Base-by-base conservation (phyloP, 2,888 invertebrate genomes). In the Andrena bicolor region DNA sequence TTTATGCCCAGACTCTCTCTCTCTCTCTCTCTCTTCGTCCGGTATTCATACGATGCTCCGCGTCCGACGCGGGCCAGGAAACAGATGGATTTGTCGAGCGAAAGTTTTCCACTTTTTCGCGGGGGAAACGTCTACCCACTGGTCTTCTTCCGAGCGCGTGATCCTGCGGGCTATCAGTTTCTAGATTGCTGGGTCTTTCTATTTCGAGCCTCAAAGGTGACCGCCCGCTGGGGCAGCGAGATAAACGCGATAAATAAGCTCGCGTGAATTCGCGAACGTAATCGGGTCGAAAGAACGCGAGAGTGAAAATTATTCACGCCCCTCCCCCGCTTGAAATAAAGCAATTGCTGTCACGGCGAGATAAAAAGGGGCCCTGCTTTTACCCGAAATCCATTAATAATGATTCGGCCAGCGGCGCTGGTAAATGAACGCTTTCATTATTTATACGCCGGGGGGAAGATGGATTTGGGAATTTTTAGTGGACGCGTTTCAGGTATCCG, bases 371-470 rank as follows among this genome's bases (percentile, higher is more conserved):
- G 35, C 64, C 1, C n/a, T 51, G 64, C 79, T 79, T 79, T 79
- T 79, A 70, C 56, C 48, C 58, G 60, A 70, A 70, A 51, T 70
- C 77, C 79, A 80, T 80, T 80, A 77, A 76, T 76, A 76, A 76
- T 60, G 79, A 76, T 51, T 60, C 64, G 69, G 20, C 26, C 6
- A 41, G 41, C 41, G 41, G 35, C 35, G 23, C 23, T 23, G 70
- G 77, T 70, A 76, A 80, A 77, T 51, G 77, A 76, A 76, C 79
- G 26, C 77, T 48, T 77, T 80, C 65, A 80, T 77, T 80, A 80
- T 77, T 80, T 76, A 80, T 69, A 65, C 69, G 7, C 28, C 30
- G 7, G 2, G 32, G 32, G 26, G 58, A 32, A 76, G 64, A 76
- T 69, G 41, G 41, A 61, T 58, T 56, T 2, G 76, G 26, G 32